phyloP scores from a whole-genome alignment of 2,888 invertebrate genomes.

The Anagyrus pseudococci region DNA sequence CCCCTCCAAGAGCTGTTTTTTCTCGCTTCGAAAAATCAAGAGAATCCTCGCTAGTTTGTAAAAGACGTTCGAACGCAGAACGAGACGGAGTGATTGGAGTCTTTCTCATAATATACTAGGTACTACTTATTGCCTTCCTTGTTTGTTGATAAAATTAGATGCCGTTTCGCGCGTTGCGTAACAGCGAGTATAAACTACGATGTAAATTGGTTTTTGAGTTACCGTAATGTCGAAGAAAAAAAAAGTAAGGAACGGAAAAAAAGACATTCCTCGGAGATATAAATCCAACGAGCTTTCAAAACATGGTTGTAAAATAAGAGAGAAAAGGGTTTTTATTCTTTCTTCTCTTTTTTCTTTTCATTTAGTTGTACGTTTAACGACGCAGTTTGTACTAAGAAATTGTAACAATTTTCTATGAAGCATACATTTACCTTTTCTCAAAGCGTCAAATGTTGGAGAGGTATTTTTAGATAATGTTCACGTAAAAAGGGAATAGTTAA shows the following conservation, averaged over 20 bases:
- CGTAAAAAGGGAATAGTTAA: conserved; percentile 9
- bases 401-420: conserved; percentile 28
- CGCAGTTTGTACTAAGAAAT: conserved; percentile 30
- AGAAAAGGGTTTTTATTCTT: conserved; percentile 14
- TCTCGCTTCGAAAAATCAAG: conserved; percentile 23
- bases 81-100: conserved; percentile 16
- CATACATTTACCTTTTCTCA: conserved; percentile 14
- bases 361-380: conserved; percentile 24
- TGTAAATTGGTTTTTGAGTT: conserved; percentile 36
- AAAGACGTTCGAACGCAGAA: conserved; percentile 30
- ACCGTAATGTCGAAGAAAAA: conserved; percentile 29
- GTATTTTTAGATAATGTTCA: conserved; percentile 27
- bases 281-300: conserved; percentile 17
- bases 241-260: not conserved
- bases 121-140: conserved; percentile 38
- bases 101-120: conserved; percentile 25
- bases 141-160: conserved; percentile 35
- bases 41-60: conserved; percentile 37
- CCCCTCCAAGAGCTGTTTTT: conserved; percentile 18
- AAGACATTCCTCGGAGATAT: conserved; percentile 30
- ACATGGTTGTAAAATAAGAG: conserved; percentile 17
- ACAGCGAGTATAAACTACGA: conserved; percentile 21
- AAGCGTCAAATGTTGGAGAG: conserved; percentile 19
- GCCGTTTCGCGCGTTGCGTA: conserved; percentile 25
- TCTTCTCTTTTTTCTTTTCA: conserved; percentile 15